Evolutionary conservation across 2,113 vertebrate species (phyloP), one percentile per base, ranked within the genome.

Genomic region (Notarius lentiginosus): DNA sequence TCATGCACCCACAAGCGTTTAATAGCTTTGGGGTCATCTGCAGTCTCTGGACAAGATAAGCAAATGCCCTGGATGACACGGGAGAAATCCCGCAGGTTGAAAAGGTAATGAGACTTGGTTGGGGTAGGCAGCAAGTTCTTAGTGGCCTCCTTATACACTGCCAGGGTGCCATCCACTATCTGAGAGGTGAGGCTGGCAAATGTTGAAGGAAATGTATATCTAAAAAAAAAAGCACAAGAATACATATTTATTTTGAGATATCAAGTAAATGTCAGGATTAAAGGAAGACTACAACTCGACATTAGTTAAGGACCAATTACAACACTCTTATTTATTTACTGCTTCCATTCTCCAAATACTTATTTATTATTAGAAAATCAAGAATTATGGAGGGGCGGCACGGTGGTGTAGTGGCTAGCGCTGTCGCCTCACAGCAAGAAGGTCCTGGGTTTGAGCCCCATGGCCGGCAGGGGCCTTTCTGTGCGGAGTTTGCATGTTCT

Each of bases 1-100:
- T 98, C 97, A 88, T 99, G 97, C 91, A 97, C 96, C 97, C 97
- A 98, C n/a, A 98, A 95, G 15, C 96, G 96, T 92, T 97, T 97
- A 87, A 99, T 95, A 41, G 90, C 90, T 68, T 91, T 92, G 76
- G 92, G 89, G 66, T 95, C 95, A 77, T 94, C 93, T 72, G 93
- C 94, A 24, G 96, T 96, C 92, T 97, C 96, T n/a, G 97, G 97
- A 51, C 94, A 92, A 11, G 96, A 98, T 80, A 98, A 90, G 82
- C 97, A 98, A 90, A 97, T 92, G 7, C 97, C 97, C 93, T 98
- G 97, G 90, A 98, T 96, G 82, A 99, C 97, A 18, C 96, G 95
- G 53, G 97, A 97, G 90, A 98, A 96, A 89, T 98, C 96, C 0
- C 96, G 96, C 79, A 98, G 95, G 89, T 98, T 98, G 94, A 98